Conservation (phyloP, 2,113 vertebrate species). For the Poeciliopsis prolifica region DNA sequence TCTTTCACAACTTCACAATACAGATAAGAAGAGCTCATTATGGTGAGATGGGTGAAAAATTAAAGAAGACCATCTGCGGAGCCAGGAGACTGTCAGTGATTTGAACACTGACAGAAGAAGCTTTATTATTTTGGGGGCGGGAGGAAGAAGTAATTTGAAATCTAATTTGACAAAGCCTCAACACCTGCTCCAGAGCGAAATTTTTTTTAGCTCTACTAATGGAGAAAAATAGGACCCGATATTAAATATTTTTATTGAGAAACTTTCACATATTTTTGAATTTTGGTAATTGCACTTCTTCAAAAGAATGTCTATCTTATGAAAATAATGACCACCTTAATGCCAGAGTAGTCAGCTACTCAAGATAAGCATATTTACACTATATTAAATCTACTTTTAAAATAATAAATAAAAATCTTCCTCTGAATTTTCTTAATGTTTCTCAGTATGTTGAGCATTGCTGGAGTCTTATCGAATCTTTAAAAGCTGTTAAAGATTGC, state of each 20-base stretch:
- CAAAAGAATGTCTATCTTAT: no score
- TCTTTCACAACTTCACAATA: background rate
- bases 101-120: background rate
- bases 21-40: background rate
- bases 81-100: background rate
- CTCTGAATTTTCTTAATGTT: no score
- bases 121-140: background rate
- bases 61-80: background rate
- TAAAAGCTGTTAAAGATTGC: no score
- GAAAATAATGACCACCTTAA: background rate
- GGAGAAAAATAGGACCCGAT: no score
- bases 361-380: background rate
- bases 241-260: no score
- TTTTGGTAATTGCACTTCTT: background rate
- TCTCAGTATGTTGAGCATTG: no score
- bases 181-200: no score
- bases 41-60: background rate
- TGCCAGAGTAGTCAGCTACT: background rate
- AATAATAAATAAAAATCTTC: no score
- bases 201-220: no score
- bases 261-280: background rate
- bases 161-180: background rate
- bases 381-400: no score
- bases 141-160: background rate
- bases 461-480: no score